phyloP scores from a whole-genome alignment of 2,797 vertebrate genomes.

The Antrozous pallidus region DNA sequence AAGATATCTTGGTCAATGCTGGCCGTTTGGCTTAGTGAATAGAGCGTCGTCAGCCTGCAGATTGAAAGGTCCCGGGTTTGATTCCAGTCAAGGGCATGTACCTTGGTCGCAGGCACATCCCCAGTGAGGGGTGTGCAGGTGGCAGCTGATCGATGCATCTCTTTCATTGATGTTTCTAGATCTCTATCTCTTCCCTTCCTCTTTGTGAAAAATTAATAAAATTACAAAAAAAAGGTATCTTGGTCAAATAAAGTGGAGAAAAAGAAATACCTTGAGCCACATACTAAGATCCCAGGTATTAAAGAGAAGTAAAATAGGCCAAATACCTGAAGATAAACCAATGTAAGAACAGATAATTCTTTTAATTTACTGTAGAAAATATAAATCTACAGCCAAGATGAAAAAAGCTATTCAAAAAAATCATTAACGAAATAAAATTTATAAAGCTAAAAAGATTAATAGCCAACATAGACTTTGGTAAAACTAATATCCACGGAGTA shows the following conservation, averaged over 20 bases:
- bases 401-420: not conserved
- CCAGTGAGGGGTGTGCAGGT: too few species aligned
- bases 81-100: too few species aligned
- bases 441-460: not conserved
- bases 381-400: not conserved
- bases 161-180: too few species aligned
- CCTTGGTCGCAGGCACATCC: too few species aligned
- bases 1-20: not conserved
- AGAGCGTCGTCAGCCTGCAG: too few species aligned
- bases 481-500: not conserved
- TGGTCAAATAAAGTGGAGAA: not conserved
- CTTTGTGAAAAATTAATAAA: too few species aligned
- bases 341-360: not conserved
- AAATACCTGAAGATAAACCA: not conserved
- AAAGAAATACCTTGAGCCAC: not conserved
- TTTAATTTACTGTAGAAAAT: not conserved
- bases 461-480: not conserved
- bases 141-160: too few species aligned
- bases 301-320: not conserved
- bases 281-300: not conserved
- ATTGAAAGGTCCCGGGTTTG: too few species aligned
- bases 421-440: not conserved
- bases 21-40: too few species aligned
- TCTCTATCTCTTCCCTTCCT: too few species aligned
- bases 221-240: not conserved